Percentiles rank a stretch among this genome's conserved stretches.
These are phyloP conservation scores for Temnothorax ravouxi DNA, from an alignment of 2,888 invertebrate genomes.

Conservation along the genomic window DNA sequence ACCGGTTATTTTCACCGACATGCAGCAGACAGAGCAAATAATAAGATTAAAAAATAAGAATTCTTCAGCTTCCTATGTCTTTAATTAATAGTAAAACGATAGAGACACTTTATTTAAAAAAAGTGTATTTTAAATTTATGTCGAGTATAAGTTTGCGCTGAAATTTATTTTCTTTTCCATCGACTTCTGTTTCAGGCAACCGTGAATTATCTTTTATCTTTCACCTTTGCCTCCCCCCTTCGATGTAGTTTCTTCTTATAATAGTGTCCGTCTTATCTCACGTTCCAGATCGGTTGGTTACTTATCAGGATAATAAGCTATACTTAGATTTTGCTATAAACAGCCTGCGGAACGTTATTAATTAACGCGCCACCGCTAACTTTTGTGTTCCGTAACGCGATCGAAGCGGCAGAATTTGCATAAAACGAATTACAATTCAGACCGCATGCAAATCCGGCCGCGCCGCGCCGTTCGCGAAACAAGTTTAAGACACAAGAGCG, in stretches of 20 bases:
- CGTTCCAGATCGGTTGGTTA: neutral
- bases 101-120: neutral
- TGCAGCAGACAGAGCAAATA: too few relatives aligned
- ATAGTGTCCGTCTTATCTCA: slow-evolving; percentile 12
- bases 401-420: neutral
- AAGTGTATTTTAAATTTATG: neutral
- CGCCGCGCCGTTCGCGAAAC: slow-evolving; percentile 4
- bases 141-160: neutral
- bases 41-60: too few relatives aligned
- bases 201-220: slow-evolving; percentile 2
- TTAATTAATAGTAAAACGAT: neutral
- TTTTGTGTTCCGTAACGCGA: neutral
- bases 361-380: neutral
- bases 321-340: slow-evolving; percentile 1
- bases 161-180: neutral
- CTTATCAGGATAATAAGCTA: slow-evolving; percentile 13
- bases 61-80: neutral
- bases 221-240: neutral
- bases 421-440: slow-evolving; percentile 24
- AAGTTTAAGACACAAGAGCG: slow-evolving; percentile 6
- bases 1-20: neutral
- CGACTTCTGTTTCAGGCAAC: neutral
- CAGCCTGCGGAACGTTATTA: neutral
- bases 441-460: neutral
- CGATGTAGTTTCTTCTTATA: neutral